Evolutionary conservation across 1,140 invertebrate species (phyloP).

Genomic region (Trichomalopsis sarcophagae): DNA sequence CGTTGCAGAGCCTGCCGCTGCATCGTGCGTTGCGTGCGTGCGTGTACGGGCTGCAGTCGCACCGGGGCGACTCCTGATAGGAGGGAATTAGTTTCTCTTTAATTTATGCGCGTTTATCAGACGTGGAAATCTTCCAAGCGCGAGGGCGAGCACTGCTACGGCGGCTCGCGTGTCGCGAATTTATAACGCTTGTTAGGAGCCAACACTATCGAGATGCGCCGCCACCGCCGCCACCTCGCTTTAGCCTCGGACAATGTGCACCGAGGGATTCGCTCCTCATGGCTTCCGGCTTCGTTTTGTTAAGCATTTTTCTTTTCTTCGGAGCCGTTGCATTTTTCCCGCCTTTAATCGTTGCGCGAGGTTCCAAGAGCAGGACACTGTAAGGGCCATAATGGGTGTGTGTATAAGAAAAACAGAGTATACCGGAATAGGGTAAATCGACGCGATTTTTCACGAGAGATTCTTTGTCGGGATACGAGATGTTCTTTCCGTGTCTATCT

Average conservation of each 20-base stretch:
- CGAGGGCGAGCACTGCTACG: neutral
- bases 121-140: constrained; percentile 41
- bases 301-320: neutral
- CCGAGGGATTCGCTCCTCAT: neutral
- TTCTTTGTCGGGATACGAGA: too few relatives aligned
- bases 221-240: neutral
- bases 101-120: constrained; percentile 50
- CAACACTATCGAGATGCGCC: constrained; percentile 46
- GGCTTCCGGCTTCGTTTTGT: constrained; percentile 24
- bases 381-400: neutral
- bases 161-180: constrained; percentile 40
- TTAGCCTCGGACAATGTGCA: constrained; percentile 25
- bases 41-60: neutral
- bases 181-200: constrained; percentile 49
- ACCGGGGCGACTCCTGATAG: constrained; percentile 35
- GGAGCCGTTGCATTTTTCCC: neutral
- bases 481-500: too few relatives aligned
- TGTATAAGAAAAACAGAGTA: neutral
- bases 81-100: constrained; percentile 51
- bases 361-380: neutral
- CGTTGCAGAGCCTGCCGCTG: neutral
- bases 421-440: constrained; percentile 16
- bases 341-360: too few relatives aligned
- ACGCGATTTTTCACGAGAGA: constrained; percentile 15
- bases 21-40: neutral